These are phyloP conservation scores for Odontocerum albicorne DNA, from an alignment of 2,888 invertebrate genomes.

Conservation along the genomic window DNA sequence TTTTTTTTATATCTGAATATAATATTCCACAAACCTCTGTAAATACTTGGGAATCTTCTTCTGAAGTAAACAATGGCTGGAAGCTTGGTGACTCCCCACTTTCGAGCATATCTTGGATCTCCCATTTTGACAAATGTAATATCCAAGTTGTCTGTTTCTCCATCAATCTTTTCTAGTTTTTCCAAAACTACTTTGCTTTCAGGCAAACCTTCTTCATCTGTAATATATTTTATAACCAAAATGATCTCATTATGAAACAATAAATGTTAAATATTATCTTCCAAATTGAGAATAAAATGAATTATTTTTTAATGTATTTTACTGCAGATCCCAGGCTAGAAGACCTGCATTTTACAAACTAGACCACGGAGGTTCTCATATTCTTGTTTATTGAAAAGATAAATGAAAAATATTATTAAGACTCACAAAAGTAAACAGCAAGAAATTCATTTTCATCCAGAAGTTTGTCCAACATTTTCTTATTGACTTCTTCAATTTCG, in stretches of 20 bases:
- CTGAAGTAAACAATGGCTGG: conserved; percentile 92
- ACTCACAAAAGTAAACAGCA: conserved; percentile 94
- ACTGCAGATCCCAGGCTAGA: too few species aligned
- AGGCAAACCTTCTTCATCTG: conserved; percentile 64
- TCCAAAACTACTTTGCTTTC: conserved; percentile 83
- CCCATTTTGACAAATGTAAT: conserved; percentile 95
- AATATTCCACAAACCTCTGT: conserved; percentile 64
- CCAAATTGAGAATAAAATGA: not conserved
- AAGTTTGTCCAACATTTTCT: conserved; percentile 94
- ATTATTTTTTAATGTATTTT: too few species aligned
- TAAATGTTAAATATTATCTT: not conserved
- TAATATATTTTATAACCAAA: too few species aligned
- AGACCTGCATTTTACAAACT: too few species aligned
- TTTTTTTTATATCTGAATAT: not conserved
- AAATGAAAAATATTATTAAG: not conserved
- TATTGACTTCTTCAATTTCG: conserved; percentile 96
- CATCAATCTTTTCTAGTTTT: conserved; percentile 90
- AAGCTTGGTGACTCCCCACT: conserved; percentile 90
- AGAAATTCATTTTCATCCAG: conserved; percentile 94
- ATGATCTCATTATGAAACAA: too few species aligned
- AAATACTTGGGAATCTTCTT: conserved; percentile 90
- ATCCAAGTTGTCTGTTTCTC: conserved; percentile 91
- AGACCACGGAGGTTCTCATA: too few species aligned
- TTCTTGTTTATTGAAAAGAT: too few species aligned
- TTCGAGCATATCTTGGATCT: conserved; percentile 86